Conservation (phyloP, 2,797 vertebrate genomes). For the Notoglanidium macrostoma region DNA sequence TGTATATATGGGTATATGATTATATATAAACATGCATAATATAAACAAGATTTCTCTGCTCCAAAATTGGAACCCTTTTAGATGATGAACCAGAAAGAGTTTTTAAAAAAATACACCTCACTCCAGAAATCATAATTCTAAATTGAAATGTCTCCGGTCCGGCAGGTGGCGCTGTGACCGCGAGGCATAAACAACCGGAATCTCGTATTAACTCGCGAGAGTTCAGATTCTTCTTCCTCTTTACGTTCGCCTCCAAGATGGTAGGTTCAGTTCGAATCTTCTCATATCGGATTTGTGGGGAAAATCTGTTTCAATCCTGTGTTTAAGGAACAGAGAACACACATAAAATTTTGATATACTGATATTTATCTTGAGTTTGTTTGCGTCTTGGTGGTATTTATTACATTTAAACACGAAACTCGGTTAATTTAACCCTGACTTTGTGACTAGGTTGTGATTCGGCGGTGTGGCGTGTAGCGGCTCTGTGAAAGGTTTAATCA, state of each 20-base stretch:
- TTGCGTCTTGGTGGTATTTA: background rate
- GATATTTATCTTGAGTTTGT: background rate
- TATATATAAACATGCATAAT: background rate
- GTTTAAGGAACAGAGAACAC: background rate
- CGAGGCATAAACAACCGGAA: constrained; percentile 27
- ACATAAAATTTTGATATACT: background rate
- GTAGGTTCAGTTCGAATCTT: constrained; percentile 65
- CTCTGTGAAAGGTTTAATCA: background rate
- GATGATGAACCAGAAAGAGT: background rate
- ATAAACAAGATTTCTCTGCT: background rate
- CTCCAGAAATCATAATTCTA: background rate
- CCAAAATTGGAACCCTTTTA: background rate
- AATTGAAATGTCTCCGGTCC: background rate
- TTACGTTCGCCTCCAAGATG: constrained; percentile 75
- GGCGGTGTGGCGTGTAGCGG: background rate
- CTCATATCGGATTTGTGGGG: background rate
- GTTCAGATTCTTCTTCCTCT: constrained; percentile 70
- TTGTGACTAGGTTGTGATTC: background rate
- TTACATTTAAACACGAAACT: background rate
- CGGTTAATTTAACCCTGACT: background rate
- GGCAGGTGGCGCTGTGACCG: constrained; percentile 60
- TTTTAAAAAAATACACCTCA: background rate
- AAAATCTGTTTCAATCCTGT: constrained; percentile 71
- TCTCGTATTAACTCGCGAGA: constrained; percentile 77
- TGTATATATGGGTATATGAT: no score